These are phyloP conservation scores for Xestia ashworthii DNA, from an alignment of 2,888 invertebrate species.

Conservation along the genomic window DNA sequence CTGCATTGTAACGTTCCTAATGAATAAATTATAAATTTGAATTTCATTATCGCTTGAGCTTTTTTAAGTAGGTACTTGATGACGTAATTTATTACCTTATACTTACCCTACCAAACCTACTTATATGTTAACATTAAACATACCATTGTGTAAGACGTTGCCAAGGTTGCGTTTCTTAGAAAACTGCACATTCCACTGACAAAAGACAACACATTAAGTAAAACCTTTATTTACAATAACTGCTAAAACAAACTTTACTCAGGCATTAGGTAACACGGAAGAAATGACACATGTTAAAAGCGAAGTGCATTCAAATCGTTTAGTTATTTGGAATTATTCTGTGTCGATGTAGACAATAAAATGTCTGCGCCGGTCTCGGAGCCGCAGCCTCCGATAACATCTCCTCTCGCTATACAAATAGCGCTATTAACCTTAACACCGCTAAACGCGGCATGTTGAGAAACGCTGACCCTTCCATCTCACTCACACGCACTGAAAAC, in stretches of 20 bases:
- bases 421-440: slow-evolving; percentile 87
- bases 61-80: not conserved
- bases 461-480: slow-evolving; percentile 66
- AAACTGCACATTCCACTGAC: slow-evolving; percentile 13
- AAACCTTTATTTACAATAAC: slow-evolving; percentile 25
- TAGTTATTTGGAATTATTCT: slow-evolving; percentile 68
- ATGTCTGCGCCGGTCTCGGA: slow-evolving; percentile 73
- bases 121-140: not conserved
- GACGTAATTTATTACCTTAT: no score
- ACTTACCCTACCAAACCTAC: not conserved
- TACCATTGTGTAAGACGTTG: not conserved
- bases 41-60: not conserved
- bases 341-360: slow-evolving; percentile 77
- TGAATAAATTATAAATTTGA: not conserved
- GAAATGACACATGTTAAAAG: slow-evolving; percentile 47
- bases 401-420: slow-evolving; percentile 85
- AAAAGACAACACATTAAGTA: slow-evolving; percentile 16
- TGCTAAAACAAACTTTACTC: slow-evolving; percentile 22
- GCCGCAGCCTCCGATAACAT: slow-evolving; percentile 82
- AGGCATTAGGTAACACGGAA: slow-evolving; percentile 36
- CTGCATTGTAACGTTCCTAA: slow-evolving; percentile 12
- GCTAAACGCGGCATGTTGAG: slow-evolving; percentile 81
- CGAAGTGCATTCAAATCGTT: slow-evolving; percentile 62
- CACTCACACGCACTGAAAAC: slow-evolving; percentile 58
- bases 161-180: not conserved